phyloP scores from a whole-genome alignment of 2,888 invertebrate genomes.

The Epinotia nisella region DNA sequence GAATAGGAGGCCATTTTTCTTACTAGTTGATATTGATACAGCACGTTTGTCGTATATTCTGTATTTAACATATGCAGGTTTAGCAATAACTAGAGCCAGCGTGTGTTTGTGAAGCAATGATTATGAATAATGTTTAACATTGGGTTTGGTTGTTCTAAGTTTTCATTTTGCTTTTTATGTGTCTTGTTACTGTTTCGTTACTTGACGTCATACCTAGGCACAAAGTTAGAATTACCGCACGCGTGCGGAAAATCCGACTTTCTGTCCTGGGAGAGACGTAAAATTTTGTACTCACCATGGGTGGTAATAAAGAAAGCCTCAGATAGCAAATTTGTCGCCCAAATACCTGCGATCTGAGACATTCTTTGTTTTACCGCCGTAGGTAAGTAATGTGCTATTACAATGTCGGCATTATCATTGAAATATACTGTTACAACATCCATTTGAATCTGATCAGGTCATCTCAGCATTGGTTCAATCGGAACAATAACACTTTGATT shows the following conservation, averaged over 20 bases:
- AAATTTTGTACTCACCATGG: no score
- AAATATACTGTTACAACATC: background rate
- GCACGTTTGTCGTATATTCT: background rate
- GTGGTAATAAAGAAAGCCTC: no score
- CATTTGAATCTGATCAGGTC: background rate
- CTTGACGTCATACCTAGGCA: no score
- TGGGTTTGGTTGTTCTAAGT: background rate
- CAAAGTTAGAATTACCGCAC: no score
- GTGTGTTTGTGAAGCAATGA: background rate
- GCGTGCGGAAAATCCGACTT: no score
- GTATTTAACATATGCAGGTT: background rate
- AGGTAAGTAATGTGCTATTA: no score
- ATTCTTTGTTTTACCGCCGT: no score
- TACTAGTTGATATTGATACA: conserved; percentile 24
- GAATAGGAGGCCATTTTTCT: conserved; percentile 35
- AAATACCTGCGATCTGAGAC: no score
- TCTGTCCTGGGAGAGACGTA: no score
- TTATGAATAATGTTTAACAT: background rate
- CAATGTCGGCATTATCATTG: background rate
- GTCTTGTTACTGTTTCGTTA: background rate
- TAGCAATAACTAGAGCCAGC: background rate
- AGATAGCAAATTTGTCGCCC: no score
- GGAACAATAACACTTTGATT: background rate
- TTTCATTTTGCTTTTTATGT: background rate
- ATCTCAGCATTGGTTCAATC: background rate